phyloP scores from a whole-genome alignment of 1,140 invertebrate species.

The Sycophila sp. region DNA sequence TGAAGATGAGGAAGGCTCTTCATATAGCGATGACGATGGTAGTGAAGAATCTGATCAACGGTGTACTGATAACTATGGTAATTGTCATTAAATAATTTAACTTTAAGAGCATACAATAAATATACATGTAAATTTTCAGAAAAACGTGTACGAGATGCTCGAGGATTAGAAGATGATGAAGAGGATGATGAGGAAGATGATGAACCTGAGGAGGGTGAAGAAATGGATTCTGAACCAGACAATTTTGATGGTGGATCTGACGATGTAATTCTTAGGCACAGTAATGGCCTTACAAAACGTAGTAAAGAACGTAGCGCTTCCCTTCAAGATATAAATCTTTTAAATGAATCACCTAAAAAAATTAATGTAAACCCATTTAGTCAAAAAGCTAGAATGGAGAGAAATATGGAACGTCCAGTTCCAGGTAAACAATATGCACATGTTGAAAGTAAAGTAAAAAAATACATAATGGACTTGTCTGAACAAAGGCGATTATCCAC shows the following conservation, averaged over 20 bases:
- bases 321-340: conserved; percentile 54
- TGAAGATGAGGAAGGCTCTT: conserved; percentile 21
- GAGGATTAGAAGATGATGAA: conserved; percentile 34
- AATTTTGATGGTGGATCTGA: conserved; percentile 55
- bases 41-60: conserved; percentile 48
- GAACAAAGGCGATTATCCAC: conserved; percentile 45
- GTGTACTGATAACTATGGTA: conserved; percentile 13
- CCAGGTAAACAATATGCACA: conserved; percentile 45
- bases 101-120: background rate
- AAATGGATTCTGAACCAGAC: conserved; percentile 42
- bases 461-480: conserved; percentile 56
- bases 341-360: background rate
- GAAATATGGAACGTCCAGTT: conserved; percentile 18
- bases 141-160: background rate
- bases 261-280: conserved; percentile 50
- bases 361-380: conserved; percentile 33
- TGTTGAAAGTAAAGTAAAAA: conserved; percentile 58
- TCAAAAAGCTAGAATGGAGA: conserved; percentile 33
- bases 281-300: conserved; percentile 45
- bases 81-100: background rate
- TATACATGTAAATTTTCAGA: too few species aligned
- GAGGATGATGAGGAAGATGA: conserved; percentile 48
- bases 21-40: conserved; percentile 39
- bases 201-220: conserved; percentile 46
- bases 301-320: conserved; percentile 57